Base-by-base conservation (phyloP, 2,113 vertebrate species). In the Festucalex cinctus region DNA sequence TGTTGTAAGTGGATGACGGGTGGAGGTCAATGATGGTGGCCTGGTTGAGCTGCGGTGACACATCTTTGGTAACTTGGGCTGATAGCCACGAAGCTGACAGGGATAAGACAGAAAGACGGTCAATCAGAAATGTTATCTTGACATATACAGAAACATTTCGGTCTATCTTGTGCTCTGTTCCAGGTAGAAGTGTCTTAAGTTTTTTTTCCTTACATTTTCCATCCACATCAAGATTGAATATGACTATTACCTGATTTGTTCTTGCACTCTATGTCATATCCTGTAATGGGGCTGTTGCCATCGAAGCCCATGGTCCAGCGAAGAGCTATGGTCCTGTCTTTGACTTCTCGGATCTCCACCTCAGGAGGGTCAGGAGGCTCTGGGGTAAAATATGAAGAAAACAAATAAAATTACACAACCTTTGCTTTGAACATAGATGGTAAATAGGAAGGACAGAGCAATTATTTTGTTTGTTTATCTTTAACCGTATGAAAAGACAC, bases 291-390 rank as follows among this genome's bases (percentile, higher is more conserved):
- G 80, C 97, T 99, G 90, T 99, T 99, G 58, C 97, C 97, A 0
- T 99, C 97, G 0, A 99, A 99, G 28, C 97, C 97, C 95, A 98
- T 99, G 28, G 96, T 98, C 97, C 97, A 99, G 63, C 96, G 91
- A 56, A 99, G 95, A 9, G 97, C 95, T 65, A 99, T 98, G 32
- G 95, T 98, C 22, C 97, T 93, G 0, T 97, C 97, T 81, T 94
- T 94, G 43, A 99, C 97, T 12, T 98, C 96, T 63, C 96, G 92
- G 76, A 99, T 98, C 89, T 99, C 97, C 5, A 99, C 97, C 82
- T 95, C 95, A 0, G 96, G 96, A 46, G 96, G 96, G 75, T 99
- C 97, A 0, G 97, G 97, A 22, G 97, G 95, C 71, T 99, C 97
- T 95, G 92, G 7, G 46, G 43, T 44, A 36, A 68, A 65, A 24